Evolutionary conservation across 2,113 vertebrate genomes (phyloP).

Genomic region (Meleagris gallopavo): DNA sequence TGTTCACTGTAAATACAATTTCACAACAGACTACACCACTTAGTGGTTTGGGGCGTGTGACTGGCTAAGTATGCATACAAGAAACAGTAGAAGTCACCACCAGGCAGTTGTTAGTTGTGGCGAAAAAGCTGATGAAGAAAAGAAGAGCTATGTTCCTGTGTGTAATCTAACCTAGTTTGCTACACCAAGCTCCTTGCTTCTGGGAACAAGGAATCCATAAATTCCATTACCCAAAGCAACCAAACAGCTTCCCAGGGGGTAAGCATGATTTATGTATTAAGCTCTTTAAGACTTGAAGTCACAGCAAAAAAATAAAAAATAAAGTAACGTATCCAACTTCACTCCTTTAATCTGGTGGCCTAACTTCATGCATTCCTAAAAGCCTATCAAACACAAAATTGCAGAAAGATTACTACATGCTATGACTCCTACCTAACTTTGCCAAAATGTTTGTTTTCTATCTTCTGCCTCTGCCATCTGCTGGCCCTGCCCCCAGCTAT

Average conservation of each 20-base stretch:
- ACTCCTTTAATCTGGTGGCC: background rate
- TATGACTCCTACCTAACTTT: background rate
- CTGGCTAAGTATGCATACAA: background rate
- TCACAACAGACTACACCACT: background rate
- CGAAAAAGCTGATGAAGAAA: background rate
- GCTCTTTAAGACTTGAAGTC: background rate
- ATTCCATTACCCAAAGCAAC: background rate
- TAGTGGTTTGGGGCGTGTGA: background rate
- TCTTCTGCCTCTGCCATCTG: constrained; percentile 10
- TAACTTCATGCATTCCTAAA: background rate
- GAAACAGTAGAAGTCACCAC: background rate
- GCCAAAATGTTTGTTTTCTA: background rate
- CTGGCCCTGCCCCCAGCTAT: background rate
- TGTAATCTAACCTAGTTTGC: background rate
- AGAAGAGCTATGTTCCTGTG: background rate
- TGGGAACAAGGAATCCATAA: background rate
- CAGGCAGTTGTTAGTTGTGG: background rate
- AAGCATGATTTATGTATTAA: background rate
- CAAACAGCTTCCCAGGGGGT: background rate
- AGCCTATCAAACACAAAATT: background rate
- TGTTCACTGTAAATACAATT: background rate
- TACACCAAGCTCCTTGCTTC: background rate
- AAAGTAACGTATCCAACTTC: background rate
- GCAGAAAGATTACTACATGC: background rate
- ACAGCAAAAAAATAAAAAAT: background rate